phyloP scores from a whole-genome alignment of 2,888 invertebrate species.

The Lochmaea crataegi region DNA sequence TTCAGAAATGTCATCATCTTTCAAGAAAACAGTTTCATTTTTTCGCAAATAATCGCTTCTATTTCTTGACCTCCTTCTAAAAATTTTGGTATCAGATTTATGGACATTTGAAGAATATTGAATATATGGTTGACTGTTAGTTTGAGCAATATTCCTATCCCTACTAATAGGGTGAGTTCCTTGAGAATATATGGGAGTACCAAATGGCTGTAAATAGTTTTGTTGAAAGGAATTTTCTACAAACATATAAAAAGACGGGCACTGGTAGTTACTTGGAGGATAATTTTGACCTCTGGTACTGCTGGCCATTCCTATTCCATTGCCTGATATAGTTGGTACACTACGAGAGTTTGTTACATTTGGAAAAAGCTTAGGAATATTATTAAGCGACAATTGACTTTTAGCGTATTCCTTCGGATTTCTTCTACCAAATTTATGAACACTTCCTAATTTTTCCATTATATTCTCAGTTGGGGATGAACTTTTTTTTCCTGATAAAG shows the following conservation, averaged over 20 bases:
- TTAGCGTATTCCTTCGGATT: conserved; percentile 24
- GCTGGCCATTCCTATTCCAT: conserved; percentile 36
- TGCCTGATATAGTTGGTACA: conserved; percentile 38
- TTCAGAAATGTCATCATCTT: conserved; percentile 6
- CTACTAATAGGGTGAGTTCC: conserved; percentile 34
- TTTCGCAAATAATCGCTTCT: conserved; percentile 34
- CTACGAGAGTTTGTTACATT: conserved; percentile 35
- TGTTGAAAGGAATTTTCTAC: conserved; percentile 44
- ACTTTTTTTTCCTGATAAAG: conserved; percentile 40
- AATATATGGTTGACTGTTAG: conserved; percentile 35
- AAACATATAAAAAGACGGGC: too few relatives aligned
- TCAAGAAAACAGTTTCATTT: conserved; percentile 30
- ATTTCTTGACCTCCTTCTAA: conserved; percentile 35
- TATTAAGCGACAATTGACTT: conserved; percentile 15
- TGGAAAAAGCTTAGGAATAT: conserved; percentile 32
- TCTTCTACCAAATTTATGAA: conserved; percentile 39
- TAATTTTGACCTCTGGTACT: conserved; percentile 31
- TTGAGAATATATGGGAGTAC: conserved; percentile 39
- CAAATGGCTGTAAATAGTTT: conserved; percentile 42
- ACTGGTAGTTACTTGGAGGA: conserved; percentile 40
- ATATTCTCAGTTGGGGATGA: conserved; percentile 28
- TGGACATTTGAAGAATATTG: conserved; percentile 36
- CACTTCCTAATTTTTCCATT: conserved; percentile 40
- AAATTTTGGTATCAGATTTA: conserved; percentile 32
- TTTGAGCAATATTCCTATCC: conserved; percentile 37